These are phyloP conservation scores for Chloroceryle inda DNA, from an alignment of 2,797 vertebrate species.

Conservation along the genomic window DNA sequence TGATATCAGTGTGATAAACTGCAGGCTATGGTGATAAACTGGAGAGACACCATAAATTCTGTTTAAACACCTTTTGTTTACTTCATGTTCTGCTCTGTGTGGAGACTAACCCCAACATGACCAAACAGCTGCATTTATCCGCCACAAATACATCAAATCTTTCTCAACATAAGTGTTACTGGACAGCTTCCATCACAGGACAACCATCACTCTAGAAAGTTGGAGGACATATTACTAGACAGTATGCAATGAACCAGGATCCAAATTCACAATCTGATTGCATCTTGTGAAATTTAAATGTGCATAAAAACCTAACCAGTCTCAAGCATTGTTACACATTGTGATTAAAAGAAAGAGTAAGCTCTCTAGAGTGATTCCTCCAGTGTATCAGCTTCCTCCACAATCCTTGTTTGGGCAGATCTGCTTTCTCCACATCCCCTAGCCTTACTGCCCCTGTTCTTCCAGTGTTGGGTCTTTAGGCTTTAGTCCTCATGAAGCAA, in stretches of 20 bases:
- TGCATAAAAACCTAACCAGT: neutral
- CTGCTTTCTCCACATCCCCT: neutral
- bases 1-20: conserved; percentile 29
- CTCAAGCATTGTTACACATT: neutral
- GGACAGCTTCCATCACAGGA: neutral
- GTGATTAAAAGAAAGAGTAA: neutral
- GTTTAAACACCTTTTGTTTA: conserved; percentile 21
- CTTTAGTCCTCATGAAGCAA: neutral
- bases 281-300: neutral
- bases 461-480: neutral
- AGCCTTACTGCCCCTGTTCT: neutral
- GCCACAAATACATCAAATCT: neutral
- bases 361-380: neutral
- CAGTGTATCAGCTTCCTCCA: neutral
- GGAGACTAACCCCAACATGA: neutral
- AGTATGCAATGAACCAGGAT: neutral
- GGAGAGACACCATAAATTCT: neutral
- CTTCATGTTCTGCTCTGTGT: neutral
- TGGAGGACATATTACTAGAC: neutral
- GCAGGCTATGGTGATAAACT: conserved; percentile 14
- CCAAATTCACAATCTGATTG: neutral
- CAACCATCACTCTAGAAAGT: neutral
- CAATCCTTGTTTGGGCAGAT: neutral
- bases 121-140: conserved; percentile 21
- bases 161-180: neutral